phyloP scores from a whole-genome alignment of 2,888 invertebrate species.

The Stomorhina lunata region DNA sequence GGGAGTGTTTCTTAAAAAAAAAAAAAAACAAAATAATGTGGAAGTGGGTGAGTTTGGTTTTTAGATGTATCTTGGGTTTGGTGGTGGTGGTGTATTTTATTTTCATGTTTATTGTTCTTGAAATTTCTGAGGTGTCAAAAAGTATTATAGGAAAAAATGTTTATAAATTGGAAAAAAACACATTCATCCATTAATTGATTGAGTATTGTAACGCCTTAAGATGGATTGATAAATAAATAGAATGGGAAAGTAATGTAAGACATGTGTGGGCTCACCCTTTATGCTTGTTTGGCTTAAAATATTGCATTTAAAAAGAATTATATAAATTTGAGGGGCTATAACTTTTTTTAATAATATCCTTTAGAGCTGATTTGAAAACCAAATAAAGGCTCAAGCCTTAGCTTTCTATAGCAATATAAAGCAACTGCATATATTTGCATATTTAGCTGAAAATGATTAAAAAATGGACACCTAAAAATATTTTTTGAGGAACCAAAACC shows the following conservation, averaged over 20 bases:
- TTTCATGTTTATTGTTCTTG: conserved; percentile 10
- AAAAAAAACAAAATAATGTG: too few relatives aligned
- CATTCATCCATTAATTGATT: conserved; percentile 52
- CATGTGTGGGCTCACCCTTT: conserved; percentile 35
- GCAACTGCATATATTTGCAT: too few relatives aligned
- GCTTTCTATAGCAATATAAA: too few relatives aligned
- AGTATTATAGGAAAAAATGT: neutral
- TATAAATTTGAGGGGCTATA: too few relatives aligned
- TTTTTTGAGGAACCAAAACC: too few relatives aligned
- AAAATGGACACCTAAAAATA: too few relatives aligned
- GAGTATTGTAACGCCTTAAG: conserved; percentile 33
- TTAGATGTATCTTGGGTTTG: neutral
- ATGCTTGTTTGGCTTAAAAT: too few relatives aligned
- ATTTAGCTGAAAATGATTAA: too few relatives aligned
- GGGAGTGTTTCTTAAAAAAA: conserved; percentile 26
- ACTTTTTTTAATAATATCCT: too few relatives aligned
- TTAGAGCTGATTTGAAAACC: too few relatives aligned
- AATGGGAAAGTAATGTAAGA: neutral
- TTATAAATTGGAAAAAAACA: neutral
- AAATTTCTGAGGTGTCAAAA: conserved; percentile 49
- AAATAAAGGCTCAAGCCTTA: too few relatives aligned
- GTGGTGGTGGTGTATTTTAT: conserved; percentile 20
- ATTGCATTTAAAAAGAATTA: too few relatives aligned
- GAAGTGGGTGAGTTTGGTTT: neutral
- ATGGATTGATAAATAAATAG: conserved; percentile 35